These are phyloP conservation scores for Delia radicum DNA, from an alignment of 1,140 invertebrate genomes.

Conservation along the genomic window DNA sequence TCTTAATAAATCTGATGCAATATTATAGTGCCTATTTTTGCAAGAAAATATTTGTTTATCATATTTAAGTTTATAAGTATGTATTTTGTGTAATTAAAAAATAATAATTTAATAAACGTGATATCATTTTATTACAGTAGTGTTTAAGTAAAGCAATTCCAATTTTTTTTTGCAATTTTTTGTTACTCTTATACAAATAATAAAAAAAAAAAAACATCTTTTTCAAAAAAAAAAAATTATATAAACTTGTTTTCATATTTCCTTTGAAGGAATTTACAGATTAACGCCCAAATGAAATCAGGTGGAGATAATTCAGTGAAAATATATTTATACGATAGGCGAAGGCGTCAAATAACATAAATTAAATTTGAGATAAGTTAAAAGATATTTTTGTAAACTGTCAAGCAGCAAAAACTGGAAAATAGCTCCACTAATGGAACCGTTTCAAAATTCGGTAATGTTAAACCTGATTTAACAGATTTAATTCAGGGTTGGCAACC, in stretches of 20 bases:
- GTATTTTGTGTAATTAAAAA: conserved; percentile 6
- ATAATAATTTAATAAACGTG: conserved; percentile 14
- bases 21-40: conserved; percentile 54
- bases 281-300: too few species aligned
- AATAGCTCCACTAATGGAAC: too few species aligned
- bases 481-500: too few species aligned
- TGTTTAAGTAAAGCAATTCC: neutral
- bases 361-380: too few species aligned
- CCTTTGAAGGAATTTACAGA: too few species aligned
- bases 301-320: too few species aligned
- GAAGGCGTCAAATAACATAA: too few species aligned
- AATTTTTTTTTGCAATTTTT: neutral
- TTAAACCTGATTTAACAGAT: too few species aligned
- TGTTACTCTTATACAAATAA: neutral
- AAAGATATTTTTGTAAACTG: too few species aligned
- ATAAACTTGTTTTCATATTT: neutral
- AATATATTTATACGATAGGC: too few species aligned
- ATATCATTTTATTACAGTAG: conserved; percentile 16
- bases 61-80: neutral
- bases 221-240: neutral
- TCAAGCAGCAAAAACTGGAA: too few species aligned
- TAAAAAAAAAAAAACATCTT: neutral
- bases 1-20: conserved; percentile 37
- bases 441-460: too few species aligned
- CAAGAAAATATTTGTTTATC: neutral